Base-by-base conservation (phyloP, 2,888 invertebrate species). In the Noctua pronuba region DNA sequence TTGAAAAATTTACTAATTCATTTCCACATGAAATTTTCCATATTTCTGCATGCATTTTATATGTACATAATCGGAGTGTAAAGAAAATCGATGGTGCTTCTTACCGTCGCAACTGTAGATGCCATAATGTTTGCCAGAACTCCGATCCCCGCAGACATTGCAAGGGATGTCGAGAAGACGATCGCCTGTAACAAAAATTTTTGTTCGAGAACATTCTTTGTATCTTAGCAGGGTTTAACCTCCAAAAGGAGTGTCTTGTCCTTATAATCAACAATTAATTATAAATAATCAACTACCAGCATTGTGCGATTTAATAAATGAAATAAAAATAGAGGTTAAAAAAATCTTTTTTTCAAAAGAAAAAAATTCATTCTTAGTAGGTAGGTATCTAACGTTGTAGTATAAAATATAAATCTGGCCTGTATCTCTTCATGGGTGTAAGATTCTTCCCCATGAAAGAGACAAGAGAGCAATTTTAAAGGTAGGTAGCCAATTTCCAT, bases 41-140 rank as follows among this genome's bases (percentile, higher is more conserved):
- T 55, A 55, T n/a, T 55, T 55, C 21, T n/a, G 52, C 11, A n/a
- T 35, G 35, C 35, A 35, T 35, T 5, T 35, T 35, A 35, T 35
- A 11, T n/a, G 2, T n/a, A 28, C 18, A 18, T 24, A 38, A 31
- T 41, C 1, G 28, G 0, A 46, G 28, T 24, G 11, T 5, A 76
- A 46, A 1, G 4, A 46, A 66, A 13, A n/a, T 52, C 21, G 1
- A 24, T 31, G 10, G 13, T 28, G 38, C 41, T 38, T n/a, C 93
- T 97, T 97, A 99, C 99, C 99, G 97, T 99, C 99, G 94, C 99
- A 99, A 93, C 99, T 99, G 96, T 99, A 99, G 93, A 99, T 99
- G 88, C 99, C 99, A 96, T 99, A 99, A 96, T 99, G 99, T 97
- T 99, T 99, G 79, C 99, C 99, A 24, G 99, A 99, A 92, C 99